These are phyloP conservation scores for Neomonachus schauinslandi DNA, from an alignment of 2,113 vertebrate species.

Conservation along the genomic window DNA sequence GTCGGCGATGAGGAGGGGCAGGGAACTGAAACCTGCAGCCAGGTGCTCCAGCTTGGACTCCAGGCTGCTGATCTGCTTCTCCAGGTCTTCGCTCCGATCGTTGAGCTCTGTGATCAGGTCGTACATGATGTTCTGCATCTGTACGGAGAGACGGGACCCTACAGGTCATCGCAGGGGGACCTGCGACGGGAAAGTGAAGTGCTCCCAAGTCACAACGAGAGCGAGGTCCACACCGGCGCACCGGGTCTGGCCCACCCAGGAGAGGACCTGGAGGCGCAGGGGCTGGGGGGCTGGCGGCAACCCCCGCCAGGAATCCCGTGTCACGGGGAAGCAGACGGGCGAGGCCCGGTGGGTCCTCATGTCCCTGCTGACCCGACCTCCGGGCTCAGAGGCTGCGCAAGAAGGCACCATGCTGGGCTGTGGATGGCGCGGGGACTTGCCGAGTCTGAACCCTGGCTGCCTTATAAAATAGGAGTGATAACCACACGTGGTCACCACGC, in stretches of 20 bases:
- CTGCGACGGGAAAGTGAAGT: rapidly evolving
- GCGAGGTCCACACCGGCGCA: rapidly evolving
- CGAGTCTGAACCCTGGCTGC: neutral
- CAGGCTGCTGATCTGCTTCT: conserved; percentile 96
- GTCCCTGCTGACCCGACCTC: neutral
- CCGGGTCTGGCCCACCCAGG: neutral
- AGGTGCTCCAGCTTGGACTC: conserved; percentile 97
- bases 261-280: neutral
- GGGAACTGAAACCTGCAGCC: conserved; percentile 91
- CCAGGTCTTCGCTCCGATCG: conserved; percentile 97
- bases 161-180: neutral
- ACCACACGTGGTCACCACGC: neutral
- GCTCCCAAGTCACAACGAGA: rapidly evolving
- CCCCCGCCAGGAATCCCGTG: neutral
- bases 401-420: neutral
- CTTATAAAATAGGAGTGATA: neutral
- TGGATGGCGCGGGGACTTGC: rapidly evolving
- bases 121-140: conserved; percentile 99
- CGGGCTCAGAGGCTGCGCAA: neutral
- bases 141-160: neutral
- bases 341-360: too few species aligned
- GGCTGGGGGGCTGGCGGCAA: neutral
- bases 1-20: conserved; percentile 94
- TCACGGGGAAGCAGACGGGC: neutral
- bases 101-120: conserved; percentile 98